Conservation (phyloP, 2,888 invertebrate genomes). For the Andricus quercusramuli region DNA sequence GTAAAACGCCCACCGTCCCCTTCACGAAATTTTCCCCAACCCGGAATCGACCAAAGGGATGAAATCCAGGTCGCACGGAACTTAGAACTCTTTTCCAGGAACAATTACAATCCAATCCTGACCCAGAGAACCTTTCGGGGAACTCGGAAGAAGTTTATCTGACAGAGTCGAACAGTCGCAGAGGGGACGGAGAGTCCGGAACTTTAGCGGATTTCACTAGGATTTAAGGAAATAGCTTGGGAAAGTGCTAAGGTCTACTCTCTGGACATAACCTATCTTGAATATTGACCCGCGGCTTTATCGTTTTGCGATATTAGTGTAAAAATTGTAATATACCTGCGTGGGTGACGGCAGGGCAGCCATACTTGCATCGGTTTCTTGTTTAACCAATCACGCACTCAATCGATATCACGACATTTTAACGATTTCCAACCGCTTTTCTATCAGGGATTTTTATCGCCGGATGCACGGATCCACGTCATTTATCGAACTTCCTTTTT, state of each 20-base stretch:
- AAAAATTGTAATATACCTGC: slow-evolving; percentile 83
- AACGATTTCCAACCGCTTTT: slow-evolving; percentile 50
- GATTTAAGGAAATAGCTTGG: neutral
- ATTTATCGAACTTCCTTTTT: slow-evolving; percentile 32
- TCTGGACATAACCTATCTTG: neutral
- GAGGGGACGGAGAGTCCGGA: neutral
- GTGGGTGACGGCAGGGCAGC: slow-evolving; percentile 92
- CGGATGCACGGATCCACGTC: slow-evolving; percentile 26
- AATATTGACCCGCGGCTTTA: neutral
- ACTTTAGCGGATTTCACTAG: neutral
- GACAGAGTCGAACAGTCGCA: neutral
- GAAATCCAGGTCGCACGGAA: neutral
- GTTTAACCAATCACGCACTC: slow-evolving; percentile 75
- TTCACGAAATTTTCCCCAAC: neutral
- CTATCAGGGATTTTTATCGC: slow-evolving; percentile 41
- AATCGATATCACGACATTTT: slow-evolving; percentile 73
- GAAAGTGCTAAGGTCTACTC: neutral
- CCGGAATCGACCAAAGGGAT: neutral
- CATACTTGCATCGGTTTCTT: slow-evolving; percentile 83
- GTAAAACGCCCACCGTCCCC: slow-evolving; percentile 21
- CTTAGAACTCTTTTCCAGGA: neutral
- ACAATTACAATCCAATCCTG: neutral
- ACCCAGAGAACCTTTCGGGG: neutral
- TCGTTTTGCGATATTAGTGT: slow-evolving; percentile 48
- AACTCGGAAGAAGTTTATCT: neutral